Evolutionary conservation across 2,113 vertebrate genomes (phyloP).

Genomic region (Podarcis muralis): DNA sequence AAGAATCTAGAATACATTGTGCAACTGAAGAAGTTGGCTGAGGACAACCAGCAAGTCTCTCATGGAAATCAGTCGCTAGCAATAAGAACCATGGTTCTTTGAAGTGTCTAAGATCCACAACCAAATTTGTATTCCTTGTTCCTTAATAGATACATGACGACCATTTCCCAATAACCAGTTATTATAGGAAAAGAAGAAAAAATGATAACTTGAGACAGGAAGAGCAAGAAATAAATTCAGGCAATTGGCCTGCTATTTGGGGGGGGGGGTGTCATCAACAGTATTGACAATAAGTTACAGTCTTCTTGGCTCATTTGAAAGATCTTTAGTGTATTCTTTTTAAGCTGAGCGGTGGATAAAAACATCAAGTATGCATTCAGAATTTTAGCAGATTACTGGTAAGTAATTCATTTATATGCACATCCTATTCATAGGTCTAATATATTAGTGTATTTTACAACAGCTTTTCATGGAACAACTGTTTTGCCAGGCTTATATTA

Average conservation of each 20-base stretch:
- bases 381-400: slow-evolving; percentile 3
- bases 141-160: background rate
- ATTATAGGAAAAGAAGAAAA: background rate
- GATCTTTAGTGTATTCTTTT: slow-evolving; percentile 32
- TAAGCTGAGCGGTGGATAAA: slow-evolving; percentile 18
- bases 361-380: background rate
- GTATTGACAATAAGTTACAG: background rate
- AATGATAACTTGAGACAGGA: background rate
- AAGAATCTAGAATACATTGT: background rate
- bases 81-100: background rate
- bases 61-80: background rate
- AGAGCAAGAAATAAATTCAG: background rate
- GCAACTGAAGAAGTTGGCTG: background rate
- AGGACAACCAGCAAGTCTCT: background rate
- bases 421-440: slow-evolving; percentile 10
- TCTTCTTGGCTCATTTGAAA: slow-evolving; percentile 34
- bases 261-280: background rate
- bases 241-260: background rate
- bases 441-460: slow-evolving; percentile 28
- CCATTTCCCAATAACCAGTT: background rate
- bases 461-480: slow-evolving; percentile 38
- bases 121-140: background rate
- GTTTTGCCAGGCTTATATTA: slow-evolving; percentile 49
- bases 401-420: slow-evolving; percentile 28
- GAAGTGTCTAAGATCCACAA: background rate